A percentile compares a stretch with the other conserved stretches of the same genome.
Evolutionary conservation across 2,113 vertebrate species (phyloP).

Genomic region (Odontesthes bonariensis): DNA sequence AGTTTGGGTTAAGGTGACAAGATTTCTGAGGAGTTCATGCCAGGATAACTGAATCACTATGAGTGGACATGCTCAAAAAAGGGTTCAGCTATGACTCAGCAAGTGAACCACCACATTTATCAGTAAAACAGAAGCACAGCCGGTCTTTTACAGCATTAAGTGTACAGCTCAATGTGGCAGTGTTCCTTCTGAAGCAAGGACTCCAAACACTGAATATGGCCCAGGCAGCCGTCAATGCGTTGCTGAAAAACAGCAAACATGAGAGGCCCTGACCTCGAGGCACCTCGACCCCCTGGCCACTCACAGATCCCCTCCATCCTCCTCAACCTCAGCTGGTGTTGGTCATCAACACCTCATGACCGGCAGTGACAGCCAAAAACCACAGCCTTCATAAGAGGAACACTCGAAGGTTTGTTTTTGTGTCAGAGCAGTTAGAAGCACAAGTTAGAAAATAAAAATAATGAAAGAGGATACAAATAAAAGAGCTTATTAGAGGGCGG

Average conservation of each 20-base stretch:
- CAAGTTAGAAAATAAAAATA: slow-evolving; percentile 9
- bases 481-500: slow-evolving; percentile 49
- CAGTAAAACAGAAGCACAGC: slow-evolving; percentile 53
- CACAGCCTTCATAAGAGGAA: slow-evolving; percentile 79
- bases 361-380: slow-evolving; percentile 78
- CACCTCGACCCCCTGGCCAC: slow-evolving; percentile 16
- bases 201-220: slow-evolving; percentile 10
- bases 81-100: slow-evolving; percentile 52
- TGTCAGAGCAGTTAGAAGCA: slow-evolving; percentile 24
- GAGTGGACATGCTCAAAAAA: slow-evolving; percentile 64
- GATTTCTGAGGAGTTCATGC: slow-evolving; percentile 65
- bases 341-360: slow-evolving; percentile 76
- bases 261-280: slow-evolving; percentile 55
- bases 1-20: slow-evolving; percentile 71
- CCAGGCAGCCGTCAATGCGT: slow-evolving; percentile 13
- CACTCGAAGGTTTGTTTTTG: slow-evolving; percentile 22
- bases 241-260: slow-evolving; percentile 46
- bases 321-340: slow-evolving; percentile 79
- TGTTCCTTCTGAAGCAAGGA: slow-evolving; percentile 7
- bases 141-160: slow-evolving; percentile 53
- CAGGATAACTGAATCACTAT: slow-evolving; percentile 62
- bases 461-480: slow-evolving; percentile 29
- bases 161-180: slow-evolving; percentile 41
- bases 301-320: slow-evolving; percentile 33
- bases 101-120: slow-evolving; percentile 37